Base-by-base conservation (phyloP, 1,140 invertebrate species). In the Lepidurus apus region DNA sequence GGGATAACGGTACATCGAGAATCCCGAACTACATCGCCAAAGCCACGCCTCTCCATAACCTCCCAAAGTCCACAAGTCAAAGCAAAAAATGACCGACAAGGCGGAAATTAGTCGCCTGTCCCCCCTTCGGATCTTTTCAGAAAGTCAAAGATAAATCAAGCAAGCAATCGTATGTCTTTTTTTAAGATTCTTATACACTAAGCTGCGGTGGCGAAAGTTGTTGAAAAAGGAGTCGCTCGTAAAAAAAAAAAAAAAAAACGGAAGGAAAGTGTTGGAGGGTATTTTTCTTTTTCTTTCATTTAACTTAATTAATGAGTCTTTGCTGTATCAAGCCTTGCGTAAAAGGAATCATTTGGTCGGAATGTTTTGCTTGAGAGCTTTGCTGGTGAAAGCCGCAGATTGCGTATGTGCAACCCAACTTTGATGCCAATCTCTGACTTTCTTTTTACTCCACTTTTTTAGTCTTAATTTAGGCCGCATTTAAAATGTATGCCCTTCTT, bases 141-240 rank as follows among this genome's bases (percentile, higher is more conserved):
- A 65, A 65, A 65, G 53, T 65, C 17, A 65, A 65, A 65, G 21
- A 65, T 65, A 65, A 65, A 65, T 65, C 13, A 65, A 65, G 53
- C 53, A 17, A 65, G n/a, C 9, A 4, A 65, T 65, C 21, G 53
- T 65, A 65, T 65, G 53, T 21, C 53, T 21, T 65, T n/a, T 65
- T 65, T 21, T 65, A n/a, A 65, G n/a, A 17, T 65, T 65, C 4
- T 10, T 13, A 13, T 65, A n/a, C 21, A 21, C 13, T n/a, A 65
- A 9, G 8, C 7, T n/a, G 21, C 5, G 53, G 21, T n/a, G 53
- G 53, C 2, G 53, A 65, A 65, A 65, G 53, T 65, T 13, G 53
- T n/a, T 21, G 34, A 65, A 65, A 9, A 65, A 17, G 13, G 53
- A 17, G 53, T 65, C 13, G 0, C 21, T 65, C 13, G 17, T 7